A percentile compares a stretch with the other conserved stretches of the same genome.
Conservation (phyloP, 2,797 vertebrate genomes). For the Anniella stebbinsi region DNA sequence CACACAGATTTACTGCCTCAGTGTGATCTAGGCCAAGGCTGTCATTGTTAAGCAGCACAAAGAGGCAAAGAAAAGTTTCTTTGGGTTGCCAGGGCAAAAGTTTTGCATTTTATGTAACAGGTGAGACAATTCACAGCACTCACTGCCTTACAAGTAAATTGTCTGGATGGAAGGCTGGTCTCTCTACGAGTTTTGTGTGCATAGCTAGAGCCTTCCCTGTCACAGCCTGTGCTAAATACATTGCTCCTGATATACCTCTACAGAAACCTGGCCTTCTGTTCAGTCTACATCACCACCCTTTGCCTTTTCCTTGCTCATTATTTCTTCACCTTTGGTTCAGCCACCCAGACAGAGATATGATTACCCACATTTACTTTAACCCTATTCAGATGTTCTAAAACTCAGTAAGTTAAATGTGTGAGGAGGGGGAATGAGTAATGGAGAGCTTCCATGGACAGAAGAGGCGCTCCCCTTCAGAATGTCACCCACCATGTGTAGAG, state of each 20-base stretch:
- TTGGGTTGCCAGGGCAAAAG: slow-evolving; percentile 57
- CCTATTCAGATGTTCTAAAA: too few relatives aligned
- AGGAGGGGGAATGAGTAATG: too few relatives aligned
- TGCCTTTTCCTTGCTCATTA: neutral
- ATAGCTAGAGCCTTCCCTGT: slow-evolving; percentile 39
- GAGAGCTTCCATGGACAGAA: too few relatives aligned
- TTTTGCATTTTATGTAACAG: slow-evolving; percentile 53
- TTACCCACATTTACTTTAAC: slow-evolving; percentile 7
- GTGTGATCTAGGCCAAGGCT: neutral
- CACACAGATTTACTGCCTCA: neutral
- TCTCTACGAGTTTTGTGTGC: neutral
- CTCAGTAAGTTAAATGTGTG: too few relatives aligned
- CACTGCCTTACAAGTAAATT: slow-evolving; percentile 38
- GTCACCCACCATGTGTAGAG: too few relatives aligned
- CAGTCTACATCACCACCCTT: neutral
- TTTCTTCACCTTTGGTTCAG: slow-evolving; percentile 37
- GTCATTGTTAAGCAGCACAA: neutral
- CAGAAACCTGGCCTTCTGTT: slow-evolving; percentile 39
- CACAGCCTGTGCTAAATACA: neutral
- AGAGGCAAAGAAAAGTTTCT: slow-evolving; percentile 44
- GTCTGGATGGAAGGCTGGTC: slow-evolving; percentile 49
- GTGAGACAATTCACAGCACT: slow-evolving; percentile 12
- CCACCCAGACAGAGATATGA: slow-evolving; percentile 40
- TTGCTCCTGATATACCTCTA: neutral
- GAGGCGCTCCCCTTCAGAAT: too few relatives aligned